phyloP scores from a whole-genome alignment of 2,113 vertebrate species.

The Copsychus sechellarum region DNA sequence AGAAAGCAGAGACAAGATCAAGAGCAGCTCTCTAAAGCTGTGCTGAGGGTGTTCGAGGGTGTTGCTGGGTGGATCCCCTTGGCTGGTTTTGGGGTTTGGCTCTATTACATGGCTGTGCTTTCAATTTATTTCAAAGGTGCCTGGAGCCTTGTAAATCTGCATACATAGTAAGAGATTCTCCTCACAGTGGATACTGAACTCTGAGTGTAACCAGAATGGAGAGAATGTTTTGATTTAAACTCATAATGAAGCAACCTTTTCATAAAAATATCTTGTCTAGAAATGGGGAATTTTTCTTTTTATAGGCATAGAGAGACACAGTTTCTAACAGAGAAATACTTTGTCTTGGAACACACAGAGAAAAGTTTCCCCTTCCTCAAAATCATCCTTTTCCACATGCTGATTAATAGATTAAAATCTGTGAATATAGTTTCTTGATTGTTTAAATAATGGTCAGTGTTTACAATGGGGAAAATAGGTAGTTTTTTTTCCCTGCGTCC shows the following conservation, averaged over 20 bases:
- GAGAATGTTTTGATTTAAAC: conserved; percentile 2
- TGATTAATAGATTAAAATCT: neutral
- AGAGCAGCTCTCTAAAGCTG: conserved; percentile 22
- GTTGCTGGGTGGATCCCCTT: conserved; percentile 64
- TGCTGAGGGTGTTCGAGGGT: conserved; percentile 52
- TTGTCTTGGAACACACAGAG: neutral
- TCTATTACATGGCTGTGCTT: conserved; percentile 48
- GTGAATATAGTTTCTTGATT: neutral
- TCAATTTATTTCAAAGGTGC: conserved; percentile 64
- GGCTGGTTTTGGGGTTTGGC: conserved; percentile 54
- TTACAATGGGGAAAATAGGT: neutral
- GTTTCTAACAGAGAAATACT: neutral
- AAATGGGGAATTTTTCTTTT: neutral
- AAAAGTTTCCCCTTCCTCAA: neutral
- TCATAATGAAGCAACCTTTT: neutral
- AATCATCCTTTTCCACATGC: neutral
- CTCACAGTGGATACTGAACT: neutral
- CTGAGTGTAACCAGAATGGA: neutral
- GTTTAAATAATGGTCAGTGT: neutral
- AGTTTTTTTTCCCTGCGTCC: neutral
- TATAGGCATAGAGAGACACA: neutral
- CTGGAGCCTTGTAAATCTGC: conserved; percentile 66
- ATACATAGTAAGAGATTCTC: conserved; percentile 39
- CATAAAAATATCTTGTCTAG: neutral
- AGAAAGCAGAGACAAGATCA: conserved; percentile 31